Conservation (phyloP, 2,888 invertebrate species). For the Parapristionchus giblindavisi region DNA sequence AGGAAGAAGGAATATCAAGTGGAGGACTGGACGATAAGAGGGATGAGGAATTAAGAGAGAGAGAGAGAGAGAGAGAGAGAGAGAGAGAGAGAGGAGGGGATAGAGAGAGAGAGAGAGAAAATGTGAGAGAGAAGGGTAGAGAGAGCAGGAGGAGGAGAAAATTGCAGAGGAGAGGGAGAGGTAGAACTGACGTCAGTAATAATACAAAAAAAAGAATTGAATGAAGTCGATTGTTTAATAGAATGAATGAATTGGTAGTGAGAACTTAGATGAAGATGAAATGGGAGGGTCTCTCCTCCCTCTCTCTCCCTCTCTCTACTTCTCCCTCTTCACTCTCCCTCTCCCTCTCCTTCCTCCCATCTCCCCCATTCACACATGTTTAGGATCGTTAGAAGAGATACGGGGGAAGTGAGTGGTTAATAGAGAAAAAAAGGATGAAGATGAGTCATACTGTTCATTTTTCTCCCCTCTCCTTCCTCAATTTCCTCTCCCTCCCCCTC, state of each 20-base stretch:
- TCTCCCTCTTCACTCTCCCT: no score
- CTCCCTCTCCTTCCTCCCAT: no score
- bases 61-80: slow-evolving; percentile 27
- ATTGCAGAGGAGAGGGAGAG: not conserved
- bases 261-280: not conserved
- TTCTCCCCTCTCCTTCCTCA: not conserved
- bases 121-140: not conserved
- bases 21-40: not conserved
- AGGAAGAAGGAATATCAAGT: not conserved
- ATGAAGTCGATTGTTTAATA: not conserved
- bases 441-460: not conserved
- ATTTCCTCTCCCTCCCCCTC: not conserved
- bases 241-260: not conserved
- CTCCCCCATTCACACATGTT: no score
- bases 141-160: slow-evolving; percentile 9
- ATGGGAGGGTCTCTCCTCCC: no score
- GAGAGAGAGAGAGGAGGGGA: not conserved
- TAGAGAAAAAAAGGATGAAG: not conserved
- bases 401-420: slow-evolving; percentile 10
- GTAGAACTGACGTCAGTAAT: not conserved
- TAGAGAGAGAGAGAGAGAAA: not conserved
- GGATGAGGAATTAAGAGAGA: slow-evolving; percentile 4
- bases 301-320: no score
- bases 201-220: not conserved
- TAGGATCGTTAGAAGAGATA: not conserved